phyloP scores from a whole-genome alignment of 2,797 vertebrate genomes.

The Artibeus lituratus region DNA sequence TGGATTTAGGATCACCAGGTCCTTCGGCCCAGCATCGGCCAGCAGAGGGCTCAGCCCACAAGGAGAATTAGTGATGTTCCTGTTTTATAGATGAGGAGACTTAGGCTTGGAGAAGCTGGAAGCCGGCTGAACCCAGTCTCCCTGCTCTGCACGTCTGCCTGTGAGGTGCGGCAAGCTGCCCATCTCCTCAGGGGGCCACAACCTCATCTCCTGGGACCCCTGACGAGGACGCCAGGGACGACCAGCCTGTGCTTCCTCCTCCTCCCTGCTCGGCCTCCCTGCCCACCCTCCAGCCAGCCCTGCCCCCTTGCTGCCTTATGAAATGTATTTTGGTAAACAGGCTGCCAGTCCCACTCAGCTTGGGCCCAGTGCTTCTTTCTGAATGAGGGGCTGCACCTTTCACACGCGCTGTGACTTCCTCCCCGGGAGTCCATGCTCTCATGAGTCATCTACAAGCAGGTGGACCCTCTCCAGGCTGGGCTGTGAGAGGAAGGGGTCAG shows the following conservation, averaged over 20 bases:
- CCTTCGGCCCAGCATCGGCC: background rate
- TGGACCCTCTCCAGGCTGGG: background rate
- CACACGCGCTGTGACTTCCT: conserved; percentile 52
- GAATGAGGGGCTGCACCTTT: conserved; percentile 9
- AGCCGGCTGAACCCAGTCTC: background rate
- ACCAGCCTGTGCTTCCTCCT: background rate
- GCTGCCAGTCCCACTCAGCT: background rate
- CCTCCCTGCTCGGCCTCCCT: background rate
- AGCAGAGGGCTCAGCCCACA: background rate
- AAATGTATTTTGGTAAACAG: background rate
- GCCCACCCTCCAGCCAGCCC: background rate
- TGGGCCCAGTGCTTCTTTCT: background rate
- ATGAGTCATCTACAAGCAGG: background rate
- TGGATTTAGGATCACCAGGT: background rate
- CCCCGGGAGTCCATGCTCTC: conserved; percentile 36
- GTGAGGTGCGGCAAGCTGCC: too few relatives aligned
- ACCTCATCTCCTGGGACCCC: background rate
- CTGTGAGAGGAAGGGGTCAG: background rate
- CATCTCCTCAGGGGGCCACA: background rate
- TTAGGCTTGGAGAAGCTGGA: background rate
- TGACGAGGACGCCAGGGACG: background rate
- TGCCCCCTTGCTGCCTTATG: background rate
- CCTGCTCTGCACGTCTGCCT: background rate
- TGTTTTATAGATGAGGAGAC: background rate
- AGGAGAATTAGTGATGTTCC: background rate